A percentile compares a stretch with the other conserved stretches of the same genome.
Conservation (phyloP, 2,797 vertebrate genomes). For the Coccyzus lansbergi region DNA sequence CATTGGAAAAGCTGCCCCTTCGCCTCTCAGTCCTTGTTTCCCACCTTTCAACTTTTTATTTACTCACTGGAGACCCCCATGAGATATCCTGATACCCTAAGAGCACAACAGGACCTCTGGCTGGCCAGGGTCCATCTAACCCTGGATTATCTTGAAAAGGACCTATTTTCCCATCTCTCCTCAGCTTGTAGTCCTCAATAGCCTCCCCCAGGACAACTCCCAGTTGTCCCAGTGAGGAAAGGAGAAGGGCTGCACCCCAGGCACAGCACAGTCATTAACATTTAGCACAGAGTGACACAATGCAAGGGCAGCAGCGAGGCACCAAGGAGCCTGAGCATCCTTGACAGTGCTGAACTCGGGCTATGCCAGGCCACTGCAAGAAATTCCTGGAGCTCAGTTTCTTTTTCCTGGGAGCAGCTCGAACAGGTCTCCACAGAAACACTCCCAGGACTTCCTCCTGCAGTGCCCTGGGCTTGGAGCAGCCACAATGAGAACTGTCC, state of each 20-base stretch:
- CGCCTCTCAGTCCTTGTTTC: neutral
- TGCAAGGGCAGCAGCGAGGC: neutral
- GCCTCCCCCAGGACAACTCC: neutral
- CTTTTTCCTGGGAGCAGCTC: neutral
- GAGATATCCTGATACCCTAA: neutral
- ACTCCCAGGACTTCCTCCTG: neutral
- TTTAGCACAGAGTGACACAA: neutral
- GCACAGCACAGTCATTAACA: accelerated
- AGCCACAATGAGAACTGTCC: neutral
- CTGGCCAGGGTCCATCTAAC: neutral
- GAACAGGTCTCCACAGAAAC: neutral
- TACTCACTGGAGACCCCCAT: neutral
- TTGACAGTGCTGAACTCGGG: neutral
- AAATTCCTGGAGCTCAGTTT: neutral
- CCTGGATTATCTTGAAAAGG: neutral
- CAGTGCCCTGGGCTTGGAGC: neutral
- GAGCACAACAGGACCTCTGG: neutral
- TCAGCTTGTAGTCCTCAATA: neutral
- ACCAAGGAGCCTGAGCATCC: neutral
- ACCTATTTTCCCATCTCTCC: neutral
- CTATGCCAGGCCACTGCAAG: neutral
- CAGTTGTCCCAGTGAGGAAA: neutral
- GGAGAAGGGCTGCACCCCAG: neutral
- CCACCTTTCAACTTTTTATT: neutral
- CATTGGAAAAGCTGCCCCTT: neutral